phyloP scores from a whole-genome alignment of 2,888 invertebrate species.

The Odontocerum albicorne region DNA sequence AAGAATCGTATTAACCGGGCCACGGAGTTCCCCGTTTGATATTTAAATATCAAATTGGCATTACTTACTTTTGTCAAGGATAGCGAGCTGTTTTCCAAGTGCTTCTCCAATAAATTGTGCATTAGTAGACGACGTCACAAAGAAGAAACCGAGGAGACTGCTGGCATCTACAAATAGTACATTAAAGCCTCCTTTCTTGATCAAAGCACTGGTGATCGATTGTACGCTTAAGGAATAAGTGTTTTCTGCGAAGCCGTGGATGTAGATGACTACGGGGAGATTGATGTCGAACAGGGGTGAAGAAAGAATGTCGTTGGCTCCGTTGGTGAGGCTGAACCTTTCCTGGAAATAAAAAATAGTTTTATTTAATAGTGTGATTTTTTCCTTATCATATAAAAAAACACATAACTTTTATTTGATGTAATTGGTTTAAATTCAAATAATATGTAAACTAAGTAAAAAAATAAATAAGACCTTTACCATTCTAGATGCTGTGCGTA shows the following conservation, averaged over 20 bases:
- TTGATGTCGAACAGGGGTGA: neutral
- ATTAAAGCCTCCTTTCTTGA: conserved; percentile 31
- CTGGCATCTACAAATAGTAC: conserved; percentile 51
- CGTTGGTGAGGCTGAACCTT: neutral
- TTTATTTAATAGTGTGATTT: no score
- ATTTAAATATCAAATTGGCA: no score
- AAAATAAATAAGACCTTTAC: no score
- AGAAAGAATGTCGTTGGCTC: neutral
- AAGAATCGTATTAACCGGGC: no score
- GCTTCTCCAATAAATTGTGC: conserved; percentile 48
- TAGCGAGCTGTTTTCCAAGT: conserved; percentile 40
- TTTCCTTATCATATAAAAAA: no score
- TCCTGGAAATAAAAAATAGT: conserved; percentile 1
- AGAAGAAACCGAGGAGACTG: conserved; percentile 46
- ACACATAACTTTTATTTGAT: no score
- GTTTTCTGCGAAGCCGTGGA: neutral
- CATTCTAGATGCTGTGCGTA: neutral
- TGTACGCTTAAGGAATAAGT: neutral
- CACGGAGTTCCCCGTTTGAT: no score
- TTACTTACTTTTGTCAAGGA: no score
- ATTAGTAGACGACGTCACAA: conserved; percentile 47
- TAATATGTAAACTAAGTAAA: no score
- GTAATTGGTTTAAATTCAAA: no score
- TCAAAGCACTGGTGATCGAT: neutral
- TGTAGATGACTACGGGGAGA: neutral